These are phyloP conservation scores for Odontomyia ornata DNA, from an alignment of 2,888 invertebrate species.

Conservation along the genomic window DNA sequence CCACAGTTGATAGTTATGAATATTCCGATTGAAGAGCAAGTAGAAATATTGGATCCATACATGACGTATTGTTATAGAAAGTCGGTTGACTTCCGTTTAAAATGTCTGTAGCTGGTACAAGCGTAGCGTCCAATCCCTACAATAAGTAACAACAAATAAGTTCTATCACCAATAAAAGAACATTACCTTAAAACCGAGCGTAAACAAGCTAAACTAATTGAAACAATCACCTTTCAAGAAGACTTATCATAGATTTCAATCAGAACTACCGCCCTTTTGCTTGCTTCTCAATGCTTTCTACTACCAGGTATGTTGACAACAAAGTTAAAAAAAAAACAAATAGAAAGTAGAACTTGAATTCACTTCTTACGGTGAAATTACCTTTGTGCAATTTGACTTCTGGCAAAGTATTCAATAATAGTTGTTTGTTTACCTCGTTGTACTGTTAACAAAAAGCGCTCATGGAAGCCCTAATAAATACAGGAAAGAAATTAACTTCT, in stretches of 20 bases:
- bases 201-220: slow-evolving; percentile 51
- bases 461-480: slow-evolving; percentile 85
- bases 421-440: slow-evolving; percentile 90
- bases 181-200: slow-evolving; percentile 62
- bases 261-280: slow-evolving; percentile 78
- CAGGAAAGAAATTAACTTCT: slow-evolving; percentile 83
- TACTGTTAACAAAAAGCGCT: slow-evolving; percentile 84
- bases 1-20: slow-evolving; percentile 99
- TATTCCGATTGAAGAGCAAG: slow-evolving; percentile 96
- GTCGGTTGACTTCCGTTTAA: slow-evolving; percentile 94
- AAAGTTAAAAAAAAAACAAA: no score
- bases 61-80: slow-evolving; percentile 86
- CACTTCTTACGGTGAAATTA: slow-evolving; percentile 68
- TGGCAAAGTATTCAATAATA: slow-evolving; percentile 95
- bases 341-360: slow-evolving; percentile 58
- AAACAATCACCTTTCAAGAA: slow-evolving; percentile 69
- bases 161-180: slow-evolving; percentile 63
- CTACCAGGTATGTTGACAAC: slow-evolving; percentile 55
- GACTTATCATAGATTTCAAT: slow-evolving; percentile 83
- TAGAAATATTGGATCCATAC: slow-evolving; percentile 90
- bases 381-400: slow-evolving; percentile 91
- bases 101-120: slow-evolving; percentile 95
- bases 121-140: slow-evolving; percentile 70
- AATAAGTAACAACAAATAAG: slow-evolving; percentile 60
- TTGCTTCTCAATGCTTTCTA: slow-evolving; percentile 56